Percentiles rank a stretch among this genome's conserved stretches.
Evolutionary conservation across 2,113 vertebrate species (phyloP).

Genomic region (Poeciliopsis retropinna): DNA sequence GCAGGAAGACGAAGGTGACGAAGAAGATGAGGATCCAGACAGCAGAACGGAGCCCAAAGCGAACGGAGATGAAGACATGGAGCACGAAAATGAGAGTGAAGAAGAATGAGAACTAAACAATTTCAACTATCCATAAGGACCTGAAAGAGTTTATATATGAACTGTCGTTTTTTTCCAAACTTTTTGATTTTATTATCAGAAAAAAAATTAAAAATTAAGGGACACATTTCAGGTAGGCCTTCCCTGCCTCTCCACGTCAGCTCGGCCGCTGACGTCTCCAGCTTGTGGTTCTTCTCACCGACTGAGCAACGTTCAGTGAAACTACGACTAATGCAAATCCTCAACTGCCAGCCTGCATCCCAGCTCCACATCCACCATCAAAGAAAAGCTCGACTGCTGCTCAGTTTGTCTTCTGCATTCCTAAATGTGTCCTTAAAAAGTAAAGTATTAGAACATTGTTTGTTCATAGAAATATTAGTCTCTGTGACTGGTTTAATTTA

Average conservation of each 20-base stretch:
- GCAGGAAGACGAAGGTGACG: slow-evolving; percentile 68
- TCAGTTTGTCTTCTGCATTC: slow-evolving; percentile 51
- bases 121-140: slow-evolving; percentile 56
- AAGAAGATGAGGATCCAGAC: slow-evolving; percentile 80
- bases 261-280: not conserved
- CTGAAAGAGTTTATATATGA: slow-evolving; percentile 77
- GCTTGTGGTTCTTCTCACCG: not conserved
- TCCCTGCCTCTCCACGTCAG: not conserved
- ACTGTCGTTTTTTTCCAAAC: slow-evolving; percentile 80
- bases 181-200: slow-evolving; percentile 80
- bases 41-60: slow-evolving; percentile 87
- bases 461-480: slow-evolving; percentile 19
- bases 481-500: slow-evolving; percentile 24
- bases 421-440: slow-evolving; percentile 31
- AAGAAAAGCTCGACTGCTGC: slow-evolving; percentile 9
- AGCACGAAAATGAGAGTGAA: slow-evolving; percentile 93
- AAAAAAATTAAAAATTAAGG: slow-evolving; percentile 52
- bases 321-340: not conserved
- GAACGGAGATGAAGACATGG: slow-evolving; percentile 94
- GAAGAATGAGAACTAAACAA: slow-evolving; percentile 84
- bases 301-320: slow-evolving; percentile 28
- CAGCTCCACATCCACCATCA: slow-evolving; percentile 20
- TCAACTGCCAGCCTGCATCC: slow-evolving; percentile 1
- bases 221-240: slow-evolving; percentile 16
- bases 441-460: slow-evolving; percentile 17